A percentile compares a stretch with the other conserved stretches of the same genome.
Evolutionary conservation across 1,140 invertebrate species (phyloP).

Genomic region (Aethina tumida): DNA sequence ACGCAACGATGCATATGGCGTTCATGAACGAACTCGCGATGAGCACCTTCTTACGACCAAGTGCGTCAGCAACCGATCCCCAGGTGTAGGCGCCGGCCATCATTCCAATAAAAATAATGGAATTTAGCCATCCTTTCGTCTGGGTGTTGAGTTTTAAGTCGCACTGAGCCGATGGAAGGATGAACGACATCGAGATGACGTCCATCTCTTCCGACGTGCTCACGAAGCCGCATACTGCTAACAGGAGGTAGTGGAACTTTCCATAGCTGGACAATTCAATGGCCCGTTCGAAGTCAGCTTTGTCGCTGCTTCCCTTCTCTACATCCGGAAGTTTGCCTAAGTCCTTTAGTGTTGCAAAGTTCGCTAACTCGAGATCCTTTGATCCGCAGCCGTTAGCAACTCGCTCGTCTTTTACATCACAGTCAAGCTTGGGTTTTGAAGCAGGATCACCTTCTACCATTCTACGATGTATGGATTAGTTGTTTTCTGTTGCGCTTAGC

Average conservation of each 20-base stretch:
- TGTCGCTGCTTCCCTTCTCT: slow-evolving; percentile 45
- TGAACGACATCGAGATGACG: slow-evolving; percentile 89
- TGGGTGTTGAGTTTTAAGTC: slow-evolving; percentile 77
- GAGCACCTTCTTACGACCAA: slow-evolving; percentile 75
- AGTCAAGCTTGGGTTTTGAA: slow-evolving; percentile 36
- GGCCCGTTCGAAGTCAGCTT: slow-evolving; percentile 72
- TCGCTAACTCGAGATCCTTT: slow-evolving; percentile 53
- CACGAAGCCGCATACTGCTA: slow-evolving; percentile 84
- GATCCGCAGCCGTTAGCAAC: slow-evolving; percentile 66
- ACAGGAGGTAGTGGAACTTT: slow-evolving; percentile 79
- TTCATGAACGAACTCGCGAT: slow-evolving; percentile 85
- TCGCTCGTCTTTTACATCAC: slow-evolving; percentile 68
- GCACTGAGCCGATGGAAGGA: slow-evolving; percentile 85
- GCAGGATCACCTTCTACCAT: slow-evolving; percentile 34
- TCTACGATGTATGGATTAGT: slow-evolving; percentile 24
- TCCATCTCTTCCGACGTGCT: slow-evolving; percentile 94
- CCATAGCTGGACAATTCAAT: slow-evolving; percentile 82
- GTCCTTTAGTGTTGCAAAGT: slow-evolving; percentile 19
- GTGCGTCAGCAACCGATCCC: slow-evolving; percentile 80
- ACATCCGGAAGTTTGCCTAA: slow-evolving; percentile 31
- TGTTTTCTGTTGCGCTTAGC: slow-evolving; percentile 12
- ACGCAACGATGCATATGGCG: slow-evolving; percentile 76
- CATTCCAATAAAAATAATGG: slow-evolving; percentile 83
- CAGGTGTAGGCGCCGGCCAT: slow-evolving; percentile 86
- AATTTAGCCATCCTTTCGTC: slow-evolving; percentile 80